phyloP scores from a whole-genome alignment of 2,797 vertebrate genomes.

The Brachymystax lenok region DNA sequence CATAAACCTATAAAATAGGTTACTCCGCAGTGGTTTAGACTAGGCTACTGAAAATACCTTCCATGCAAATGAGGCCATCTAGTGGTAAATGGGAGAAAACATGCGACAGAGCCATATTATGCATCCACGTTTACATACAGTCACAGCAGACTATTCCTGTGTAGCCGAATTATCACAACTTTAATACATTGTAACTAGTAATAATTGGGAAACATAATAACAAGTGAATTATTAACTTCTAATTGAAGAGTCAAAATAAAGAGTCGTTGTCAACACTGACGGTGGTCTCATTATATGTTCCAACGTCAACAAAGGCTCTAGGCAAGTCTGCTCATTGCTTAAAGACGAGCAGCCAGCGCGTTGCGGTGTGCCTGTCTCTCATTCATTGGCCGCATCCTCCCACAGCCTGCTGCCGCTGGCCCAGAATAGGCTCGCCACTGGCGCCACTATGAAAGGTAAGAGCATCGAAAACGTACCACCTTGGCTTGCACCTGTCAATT shows the following conservation, averaged over 20 bases:
- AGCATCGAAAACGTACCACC: not conserved
- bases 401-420: not conserved
- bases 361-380: not conserved
- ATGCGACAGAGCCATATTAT: not conserved
- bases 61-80: conserved; percentile 30
- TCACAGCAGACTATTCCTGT: too few species aligned
- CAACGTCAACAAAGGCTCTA: not conserved
- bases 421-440: not conserved
- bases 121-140: not conserved
- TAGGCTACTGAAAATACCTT: not conserved
- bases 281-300: not conserved
- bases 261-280: not conserved
- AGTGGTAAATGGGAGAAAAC: conserved; percentile 19
- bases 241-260: not conserved
- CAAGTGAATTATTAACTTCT: not conserved
- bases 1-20: too few species aligned
- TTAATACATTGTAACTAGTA: too few species aligned
- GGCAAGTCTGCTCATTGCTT: not conserved
- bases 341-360: not conserved
- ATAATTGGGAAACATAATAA: too few species aligned
- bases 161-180: too few species aligned
- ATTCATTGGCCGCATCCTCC: not conserved
- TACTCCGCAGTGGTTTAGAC: too few species aligned
- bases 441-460: not conserved
- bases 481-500: not conserved